Conservation (phyloP, 2,113 vertebrate species). For the Sakesphorus luctuosus region DNA sequence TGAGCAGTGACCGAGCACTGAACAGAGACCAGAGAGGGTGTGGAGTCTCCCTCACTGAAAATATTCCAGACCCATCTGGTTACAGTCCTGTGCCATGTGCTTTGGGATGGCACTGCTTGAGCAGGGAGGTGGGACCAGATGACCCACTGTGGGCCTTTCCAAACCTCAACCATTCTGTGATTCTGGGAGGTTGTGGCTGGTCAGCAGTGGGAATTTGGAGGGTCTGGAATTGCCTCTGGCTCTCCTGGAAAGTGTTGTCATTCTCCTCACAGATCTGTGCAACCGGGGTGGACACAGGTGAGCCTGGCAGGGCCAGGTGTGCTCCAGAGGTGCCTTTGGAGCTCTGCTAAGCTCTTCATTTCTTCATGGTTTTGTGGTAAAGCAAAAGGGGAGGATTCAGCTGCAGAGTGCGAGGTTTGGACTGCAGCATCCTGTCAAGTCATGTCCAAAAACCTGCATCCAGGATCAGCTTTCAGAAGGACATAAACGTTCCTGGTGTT, state of each 20-base stretch:
- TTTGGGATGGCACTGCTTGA: neutral
- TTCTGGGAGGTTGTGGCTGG: neutral
- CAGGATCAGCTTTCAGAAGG: neutral
- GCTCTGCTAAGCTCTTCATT: rapidly evolving
- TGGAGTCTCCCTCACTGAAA: too few relatives aligned
- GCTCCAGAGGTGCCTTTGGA: too few relatives aligned
- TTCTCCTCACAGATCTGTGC: too few relatives aligned
- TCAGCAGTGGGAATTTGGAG: neutral
- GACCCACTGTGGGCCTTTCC: neutral
- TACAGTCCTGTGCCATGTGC: neutral
- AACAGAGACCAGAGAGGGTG: too few relatives aligned
- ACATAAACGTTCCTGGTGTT: rapidly evolving
- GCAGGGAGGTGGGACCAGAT: neutral
- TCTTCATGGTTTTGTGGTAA: neutral
- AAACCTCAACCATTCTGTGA: neutral
- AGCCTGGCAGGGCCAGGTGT: neutral
- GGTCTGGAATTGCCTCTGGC: neutral
- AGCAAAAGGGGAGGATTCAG: rapidly evolving
- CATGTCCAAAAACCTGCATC: rapidly evolving
- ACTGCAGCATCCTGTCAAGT: neutral
- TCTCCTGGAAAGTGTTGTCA: neutral
- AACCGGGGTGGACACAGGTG: neutral
- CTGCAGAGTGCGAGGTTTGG: neutral
- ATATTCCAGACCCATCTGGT: neutral
- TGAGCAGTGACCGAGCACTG: neutral